Conservation (phyloP, 2,797 vertebrate species). For the Nasua narica region DNA sequence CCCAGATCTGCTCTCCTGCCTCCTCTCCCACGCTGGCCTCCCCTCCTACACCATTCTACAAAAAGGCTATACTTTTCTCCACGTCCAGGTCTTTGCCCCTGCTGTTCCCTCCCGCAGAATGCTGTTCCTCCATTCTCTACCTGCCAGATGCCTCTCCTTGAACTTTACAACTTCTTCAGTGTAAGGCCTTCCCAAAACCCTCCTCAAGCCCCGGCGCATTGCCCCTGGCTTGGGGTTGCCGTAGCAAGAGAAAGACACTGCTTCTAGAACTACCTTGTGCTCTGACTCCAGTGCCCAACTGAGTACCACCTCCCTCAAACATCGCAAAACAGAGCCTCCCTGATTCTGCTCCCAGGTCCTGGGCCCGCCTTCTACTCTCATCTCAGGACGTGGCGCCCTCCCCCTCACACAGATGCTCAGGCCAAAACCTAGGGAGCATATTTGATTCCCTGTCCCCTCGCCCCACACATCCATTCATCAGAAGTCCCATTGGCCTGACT, state of each 20-base stretch:
- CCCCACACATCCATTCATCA: background rate
- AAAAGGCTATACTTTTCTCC: background rate
- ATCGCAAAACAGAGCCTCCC: background rate
- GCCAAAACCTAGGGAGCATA: accelerated
- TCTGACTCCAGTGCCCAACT: background rate
- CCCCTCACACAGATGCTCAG: background rate
- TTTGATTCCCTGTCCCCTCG: background rate
- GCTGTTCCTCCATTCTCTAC: background rate
- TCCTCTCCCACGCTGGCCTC: background rate
- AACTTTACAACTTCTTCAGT: background rate
- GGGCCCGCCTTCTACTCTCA: accelerated
- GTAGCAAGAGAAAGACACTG: background rate
- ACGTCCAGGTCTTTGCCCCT: background rate
- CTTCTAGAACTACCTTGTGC: background rate
- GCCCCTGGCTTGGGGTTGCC: background rate
- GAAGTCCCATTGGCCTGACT: background rate
- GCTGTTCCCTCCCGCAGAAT: no score
- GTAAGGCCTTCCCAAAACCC: background rate
- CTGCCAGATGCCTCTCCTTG: background rate
- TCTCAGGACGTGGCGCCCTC: accelerated
- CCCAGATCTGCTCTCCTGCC: background rate
- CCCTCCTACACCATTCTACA: background rate
- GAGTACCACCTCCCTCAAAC: no score
- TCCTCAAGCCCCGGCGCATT: accelerated
- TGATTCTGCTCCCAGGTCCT: background rate